Evolutionary conservation across 2,888 invertebrate species (phyloP), one percentile per base, ranked within the genome.

Genomic region (Erynnis tages): DNA sequence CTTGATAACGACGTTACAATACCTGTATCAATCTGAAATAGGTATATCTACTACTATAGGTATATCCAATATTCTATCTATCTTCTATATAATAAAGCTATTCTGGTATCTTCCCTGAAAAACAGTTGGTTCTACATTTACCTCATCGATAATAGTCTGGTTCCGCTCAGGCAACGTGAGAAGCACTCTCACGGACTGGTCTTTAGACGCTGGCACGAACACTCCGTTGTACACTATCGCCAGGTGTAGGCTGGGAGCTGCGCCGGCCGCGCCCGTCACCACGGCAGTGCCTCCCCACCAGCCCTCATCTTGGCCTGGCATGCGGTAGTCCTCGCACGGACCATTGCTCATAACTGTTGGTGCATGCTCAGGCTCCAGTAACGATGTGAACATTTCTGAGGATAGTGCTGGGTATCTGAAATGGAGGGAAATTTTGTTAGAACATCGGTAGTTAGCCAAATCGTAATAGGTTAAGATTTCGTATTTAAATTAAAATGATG

Each of bases 231-330:
- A 96, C 0, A 96, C 91, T 2, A 96, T 79, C 0, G 95, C 94
- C 29, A 96, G 77, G 73, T 96, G 95, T 54, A 97, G 91, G 25
- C 95, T 95, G 0, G 96, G 95, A 0, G 95, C 93, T 1, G 95
- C 93, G 0, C 95, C 93, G 7, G 95, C 94, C 0, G 93, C 94
- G 0, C 94, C 95, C 0, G 96, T 95, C 0, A 97, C 94, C 23
- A 96, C 93, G 0, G 96, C 97, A 0, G 96, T 96, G 1, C 96
- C 97, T 1, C 96, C 96, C 96, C 97, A 66, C 95, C 96, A 63
- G 90, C 93, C 65, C 90, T 95, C 56, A 83, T 91, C 92, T 90
- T 91, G 78, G 54, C 90, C 81, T 49, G 79, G 68, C 6, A 71
- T 54, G 58, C 82, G 58, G 83, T 84, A 76, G 88, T 92, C 57